phyloP scores from a whole-genome alignment of 2,797 vertebrate species.

The Bradypodion pumilum region DNA sequence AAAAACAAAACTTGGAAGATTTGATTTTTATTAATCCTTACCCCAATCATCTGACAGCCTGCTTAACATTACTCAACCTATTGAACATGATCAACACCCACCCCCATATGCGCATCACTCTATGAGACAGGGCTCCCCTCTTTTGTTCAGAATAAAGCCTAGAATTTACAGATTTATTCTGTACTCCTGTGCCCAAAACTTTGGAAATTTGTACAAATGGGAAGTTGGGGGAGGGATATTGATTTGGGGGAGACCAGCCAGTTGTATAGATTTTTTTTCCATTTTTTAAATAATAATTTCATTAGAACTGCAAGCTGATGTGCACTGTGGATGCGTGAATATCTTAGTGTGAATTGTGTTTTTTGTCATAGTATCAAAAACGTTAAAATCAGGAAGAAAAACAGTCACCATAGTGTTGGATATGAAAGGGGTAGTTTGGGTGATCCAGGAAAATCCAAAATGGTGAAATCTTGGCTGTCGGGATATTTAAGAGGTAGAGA shows the following conservation, averaged over 20 bases:
- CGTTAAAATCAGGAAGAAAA: slow-evolving; percentile 29
- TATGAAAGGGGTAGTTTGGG: slow-evolving; percentile 87
- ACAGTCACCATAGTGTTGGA: slow-evolving; percentile 89
- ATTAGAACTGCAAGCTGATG: slow-evolving; percentile 96
- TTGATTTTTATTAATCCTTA: not conserved
- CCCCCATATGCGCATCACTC: not conserved
- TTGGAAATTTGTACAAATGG: slow-evolving; percentile 51
- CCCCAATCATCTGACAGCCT: not conserved
- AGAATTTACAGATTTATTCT: not conserved
- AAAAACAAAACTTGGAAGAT: not conserved
- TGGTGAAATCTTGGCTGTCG: slow-evolving; percentile 60
- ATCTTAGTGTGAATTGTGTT: slow-evolving; percentile 92
- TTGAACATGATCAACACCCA: not conserved
- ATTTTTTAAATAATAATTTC: slow-evolving; percentile 62
- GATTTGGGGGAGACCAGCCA: slow-evolving; percentile 73
- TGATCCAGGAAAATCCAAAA: slow-evolving; percentile 40
- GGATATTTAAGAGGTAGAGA: slow-evolving; percentile 73
- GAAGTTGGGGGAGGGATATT: slow-evolving; percentile 52
- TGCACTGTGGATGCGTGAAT: slow-evolving; percentile 97
- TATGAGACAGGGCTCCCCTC: not conserved
- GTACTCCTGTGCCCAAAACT: not conserved
- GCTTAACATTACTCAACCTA: not conserved
- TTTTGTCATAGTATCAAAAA: slow-evolving; percentile 92
- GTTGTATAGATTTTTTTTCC: slow-evolving; percentile 74
- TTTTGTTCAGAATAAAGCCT: not conserved